These are phyloP conservation scores for Misgurnus anguillicaudatus DNA, from an alignment of 2,113 vertebrate genomes.

Conservation along the genomic window DNA sequence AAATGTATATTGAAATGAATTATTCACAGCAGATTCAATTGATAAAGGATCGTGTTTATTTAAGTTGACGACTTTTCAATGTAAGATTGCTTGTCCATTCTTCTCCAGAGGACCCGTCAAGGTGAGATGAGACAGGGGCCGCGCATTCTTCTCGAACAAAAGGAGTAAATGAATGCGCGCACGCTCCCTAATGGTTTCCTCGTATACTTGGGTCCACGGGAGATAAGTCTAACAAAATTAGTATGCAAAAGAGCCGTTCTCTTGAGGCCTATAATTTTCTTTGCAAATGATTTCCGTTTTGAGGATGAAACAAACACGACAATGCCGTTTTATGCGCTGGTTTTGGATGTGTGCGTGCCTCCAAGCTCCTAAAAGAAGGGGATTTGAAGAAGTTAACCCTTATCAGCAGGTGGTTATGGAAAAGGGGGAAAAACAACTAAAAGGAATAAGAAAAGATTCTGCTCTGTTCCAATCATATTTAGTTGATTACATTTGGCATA, in stretches of 20 bases:
- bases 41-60: slow-evolving; percentile 39
- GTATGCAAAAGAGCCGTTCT: slow-evolving; percentile 97
- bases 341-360: slow-evolving; percentile 62
- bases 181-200: slow-evolving; percentile 83
- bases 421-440: slow-evolving; percentile 61
- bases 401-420: slow-evolving; percentile 88
- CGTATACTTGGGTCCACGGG: slow-evolving; percentile 88
- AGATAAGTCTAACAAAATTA: slow-evolving; percentile 99
- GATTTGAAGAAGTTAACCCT: slow-evolving; percentile 90
- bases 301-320: slow-evolving; percentile 91
- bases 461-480: slow-evolving; percentile 85
- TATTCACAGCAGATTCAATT: slow-evolving; percentile 34
- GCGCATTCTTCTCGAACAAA: slow-evolving; percentile 64
- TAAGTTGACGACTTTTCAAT: slow-evolving; percentile 31
- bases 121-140: slow-evolving; percentile 53
- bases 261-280: slow-evolving; percentile 96
- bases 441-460: slow-evolving; percentile 73
- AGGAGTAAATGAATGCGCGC: slow-evolving; percentile 73
- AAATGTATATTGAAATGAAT: slow-evolving; percentile 41
- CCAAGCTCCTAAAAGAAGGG: slow-evolving; percentile 79
- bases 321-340: slow-evolving; percentile 79
- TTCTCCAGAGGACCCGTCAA: slow-evolving; percentile 38
- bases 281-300: slow-evolving; percentile 90
- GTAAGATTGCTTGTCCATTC: slow-evolving; percentile 22
- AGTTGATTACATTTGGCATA: slow-evolving; percentile 80